These are phyloP conservation scores for Polylopha cassiicola DNA, from an alignment of 2,888 invertebrate genomes.

Conservation along the genomic window DNA sequence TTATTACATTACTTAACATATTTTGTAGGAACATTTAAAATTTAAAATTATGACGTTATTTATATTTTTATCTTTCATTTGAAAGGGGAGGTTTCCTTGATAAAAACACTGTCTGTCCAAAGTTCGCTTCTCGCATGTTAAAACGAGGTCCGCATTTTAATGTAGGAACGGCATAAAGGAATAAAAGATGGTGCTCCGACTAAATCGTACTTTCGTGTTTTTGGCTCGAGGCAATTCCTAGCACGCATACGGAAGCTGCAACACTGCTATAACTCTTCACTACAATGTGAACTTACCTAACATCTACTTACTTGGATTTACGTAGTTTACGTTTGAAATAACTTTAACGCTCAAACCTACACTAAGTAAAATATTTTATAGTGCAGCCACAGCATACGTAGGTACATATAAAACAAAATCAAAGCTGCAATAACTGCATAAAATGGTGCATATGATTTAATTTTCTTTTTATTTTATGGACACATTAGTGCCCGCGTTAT, in stretches of 20 bases:
- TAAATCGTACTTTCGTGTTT: constrained; percentile 52
- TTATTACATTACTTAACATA: background rate
- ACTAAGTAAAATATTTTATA: too few relatives aligned
- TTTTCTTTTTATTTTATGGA: too few relatives aligned
- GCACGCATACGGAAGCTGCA: constrained; percentile 52
- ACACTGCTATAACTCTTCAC: constrained; percentile 48
- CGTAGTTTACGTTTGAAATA: constrained; percentile 8
- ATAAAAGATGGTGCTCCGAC: constrained; percentile 35
- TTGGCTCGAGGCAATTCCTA: constrained; percentile 43
- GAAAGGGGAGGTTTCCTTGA: constrained; percentile 30
- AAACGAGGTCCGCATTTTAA: constrained; percentile 43
- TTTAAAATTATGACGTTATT: constrained; percentile 1
- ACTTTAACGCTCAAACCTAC: constrained; percentile 9
- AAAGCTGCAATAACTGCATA: too few relatives aligned
- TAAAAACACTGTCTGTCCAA: constrained; percentile 31
- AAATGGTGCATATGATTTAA: too few relatives aligned
- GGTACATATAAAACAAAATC: too few relatives aligned
- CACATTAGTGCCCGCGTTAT: too few relatives aligned
- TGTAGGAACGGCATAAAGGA: constrained; percentile 38
- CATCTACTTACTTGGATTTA: constrained; percentile 4
- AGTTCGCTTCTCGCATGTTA: constrained; percentile 38
- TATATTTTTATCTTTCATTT: constrained; percentile 16
- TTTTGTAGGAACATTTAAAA: background rate
- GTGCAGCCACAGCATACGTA: too few relatives aligned
- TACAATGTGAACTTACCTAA: constrained; percentile 34